Conservation (phyloP, 2,888 invertebrate species). For the Tachina grossa region DNA sequence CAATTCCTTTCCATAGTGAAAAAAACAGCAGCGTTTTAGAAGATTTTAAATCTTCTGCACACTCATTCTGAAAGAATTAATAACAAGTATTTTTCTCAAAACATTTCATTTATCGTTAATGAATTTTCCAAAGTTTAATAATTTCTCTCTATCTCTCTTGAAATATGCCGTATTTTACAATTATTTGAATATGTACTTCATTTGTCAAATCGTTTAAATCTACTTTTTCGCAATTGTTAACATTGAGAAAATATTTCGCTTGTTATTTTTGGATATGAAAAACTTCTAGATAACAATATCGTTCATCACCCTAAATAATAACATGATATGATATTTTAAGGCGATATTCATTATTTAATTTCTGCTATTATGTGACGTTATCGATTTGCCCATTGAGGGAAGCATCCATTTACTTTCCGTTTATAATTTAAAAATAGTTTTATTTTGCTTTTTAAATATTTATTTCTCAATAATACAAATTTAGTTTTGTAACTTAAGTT, state of each 20-base stretch:
- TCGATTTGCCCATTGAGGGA: not conserved
- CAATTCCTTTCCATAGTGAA: conserved; percentile 10
- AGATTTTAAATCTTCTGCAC: conserved; percentile 35
- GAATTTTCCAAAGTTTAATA: not conserved
- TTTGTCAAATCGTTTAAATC: not conserved
- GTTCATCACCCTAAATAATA: not conserved
- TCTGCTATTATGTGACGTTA: not conserved
- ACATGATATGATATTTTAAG: not conserved
- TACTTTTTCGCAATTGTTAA: not conserved
- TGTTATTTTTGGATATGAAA: not conserved
- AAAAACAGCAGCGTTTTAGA: conserved; percentile 5
- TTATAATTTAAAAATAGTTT: conserved; percentile 9
- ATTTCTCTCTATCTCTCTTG: not conserved
- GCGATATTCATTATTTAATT: not conserved
- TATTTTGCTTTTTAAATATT: conserved; percentile 38
- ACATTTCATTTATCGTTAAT: not conserved
- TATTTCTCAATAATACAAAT: conserved; percentile 48
- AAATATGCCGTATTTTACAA: not conserved
- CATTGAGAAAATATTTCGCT: not conserved
- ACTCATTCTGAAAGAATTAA: conserved; percentile 5
- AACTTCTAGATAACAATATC: not conserved
- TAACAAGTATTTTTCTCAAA: conserved; percentile 19
- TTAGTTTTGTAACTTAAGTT: conserved; percentile 59
- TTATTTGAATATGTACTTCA: not conserved
- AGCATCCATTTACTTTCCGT: not conserved